Conservation (phyloP, 2,797 vertebrate species). For the Pangasius mekongensis region DNA sequence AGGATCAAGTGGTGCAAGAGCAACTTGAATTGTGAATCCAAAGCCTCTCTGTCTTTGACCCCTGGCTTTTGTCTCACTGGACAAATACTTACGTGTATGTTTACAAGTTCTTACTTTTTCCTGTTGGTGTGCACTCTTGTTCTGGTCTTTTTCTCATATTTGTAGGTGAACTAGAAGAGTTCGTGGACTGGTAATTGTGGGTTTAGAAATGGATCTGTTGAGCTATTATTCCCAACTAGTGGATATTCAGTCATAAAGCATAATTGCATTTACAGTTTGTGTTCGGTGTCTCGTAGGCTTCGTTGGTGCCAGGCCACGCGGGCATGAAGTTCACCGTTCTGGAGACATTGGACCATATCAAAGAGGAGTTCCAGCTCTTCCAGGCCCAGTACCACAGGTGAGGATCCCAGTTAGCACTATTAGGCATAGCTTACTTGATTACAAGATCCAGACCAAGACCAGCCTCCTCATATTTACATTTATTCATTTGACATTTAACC, state of each 20-base stretch:
- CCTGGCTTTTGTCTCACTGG: background rate
- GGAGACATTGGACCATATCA: constrained; percentile 91
- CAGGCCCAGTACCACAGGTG: constrained; percentile 88
- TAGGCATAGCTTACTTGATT: background rate
- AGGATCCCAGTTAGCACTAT: background rate
- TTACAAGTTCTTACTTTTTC: background rate
- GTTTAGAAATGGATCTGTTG: background rate
- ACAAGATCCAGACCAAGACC: background rate
- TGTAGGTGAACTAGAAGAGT: background rate
- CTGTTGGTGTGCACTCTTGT: background rate
- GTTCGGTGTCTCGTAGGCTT: constrained; percentile 69
- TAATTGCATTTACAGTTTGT: background rate
- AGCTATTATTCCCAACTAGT: background rate
- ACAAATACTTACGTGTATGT: background rate
- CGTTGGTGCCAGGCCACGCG: constrained; percentile 85
- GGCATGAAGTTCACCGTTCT: constrained; percentile 91
- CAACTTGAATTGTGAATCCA: background rate
- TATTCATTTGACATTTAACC: background rate
- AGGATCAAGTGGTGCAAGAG: background rate
- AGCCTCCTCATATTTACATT: background rate
- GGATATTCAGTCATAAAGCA: background rate
- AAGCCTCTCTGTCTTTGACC: background rate
- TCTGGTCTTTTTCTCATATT: background rate
- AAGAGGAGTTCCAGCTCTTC: constrained; percentile 93
- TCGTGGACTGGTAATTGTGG: background rate